Evolutionary conservation across 2,888 invertebrate genomes (phyloP), one percentile per base, ranked within the genome.

Genomic region (Andrena haemorrhoa): DNA sequence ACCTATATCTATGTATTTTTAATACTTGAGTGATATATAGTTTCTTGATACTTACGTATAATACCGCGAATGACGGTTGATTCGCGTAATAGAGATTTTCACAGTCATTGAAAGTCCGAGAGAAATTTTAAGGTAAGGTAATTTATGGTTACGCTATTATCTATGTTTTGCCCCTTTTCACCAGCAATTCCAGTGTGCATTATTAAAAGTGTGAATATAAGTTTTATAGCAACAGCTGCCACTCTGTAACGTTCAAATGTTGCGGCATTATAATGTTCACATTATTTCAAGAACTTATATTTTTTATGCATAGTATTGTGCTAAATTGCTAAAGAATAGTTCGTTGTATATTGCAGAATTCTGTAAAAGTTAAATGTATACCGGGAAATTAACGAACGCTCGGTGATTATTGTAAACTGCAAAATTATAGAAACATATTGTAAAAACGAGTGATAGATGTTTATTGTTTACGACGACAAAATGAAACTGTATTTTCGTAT

Each of bases 401-500:
- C 70, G 61, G 64, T 69, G 64, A 73, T 78, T 76, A 65, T 76
- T 76, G 64, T 84, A 84, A 82, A 79, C 75, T 79, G 75, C 51
- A 56, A 82, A 82, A 78, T 69, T 79, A 63, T 79, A 79, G 77
- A 70, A 51, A 68, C 68, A 72, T 65, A 72, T 60, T 86, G 75
- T 75, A 84, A 85, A 83, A 60, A 77, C 56, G 60, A 79, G 70
- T 71, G 73, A 86, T 87, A 85, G 66, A 85, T 69, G 68, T 80
- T 74, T 80, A 85, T 88, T 75, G 66, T 83, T 83, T 83, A 82
- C 60, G 76, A 83, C 63, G 71, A 88, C 51, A 85, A 86, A 89
- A 87, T 87, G 77, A 86, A 91, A 87, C 84, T 91, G 88, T 91
- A 91, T 91, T 91, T 91, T 91, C 88, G 79, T 91, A 90, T 86